Evolutionary conservation across 2,113 vertebrate species (phyloP), one percentile per base, ranked within the genome.

Genomic region (Phylloscopus whistleri): DNA sequence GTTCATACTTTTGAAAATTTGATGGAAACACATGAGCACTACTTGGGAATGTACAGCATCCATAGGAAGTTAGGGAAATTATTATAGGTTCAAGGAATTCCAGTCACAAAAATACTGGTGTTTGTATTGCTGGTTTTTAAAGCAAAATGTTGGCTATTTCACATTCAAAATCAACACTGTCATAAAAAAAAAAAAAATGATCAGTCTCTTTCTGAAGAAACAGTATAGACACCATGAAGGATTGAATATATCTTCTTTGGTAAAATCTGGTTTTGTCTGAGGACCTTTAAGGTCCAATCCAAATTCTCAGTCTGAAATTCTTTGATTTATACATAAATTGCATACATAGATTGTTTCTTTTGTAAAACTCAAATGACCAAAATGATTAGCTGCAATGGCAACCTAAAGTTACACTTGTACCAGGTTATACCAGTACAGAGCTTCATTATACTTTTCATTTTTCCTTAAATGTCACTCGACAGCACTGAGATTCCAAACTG

Each of bases 1-100:
- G 21, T 56, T 52, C 1, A 4, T 11, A 16, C 14, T 72, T 90
- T 43, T 21, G 35, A 59, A 87, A 75, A 22, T 26, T 46, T 78
- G 24, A 74, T 27, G 24, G 30, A 67, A 88, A 56, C 8, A 30
- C 5, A 1, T 0, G 1, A 60, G 3, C 0, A 0, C 37, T 48
- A 26, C 30, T 60, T 64, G 33, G 56, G 63, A 64, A 41, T 0
- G 2, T 13, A 26, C 24, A 64, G 23, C 23, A 69, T n/a, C 33
- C 52, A 33, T 2, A 67, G 23, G 6, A 59, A 70, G 12, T 41
- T 31, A 52, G 6, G 24, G 53, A 75, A 82, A 55, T 60, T 0
- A 10, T 37, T 77, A n/a, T 0, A 23, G 23, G 21, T 33, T 21
- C 56, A 84, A 84, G 21, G 51, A 91, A 78, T 81, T 87, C 5